These are phyloP conservation scores for Orchesellides sinensis DNA, from an alignment of 2,888 invertebrate genomes.

Conservation along the genomic window DNA sequence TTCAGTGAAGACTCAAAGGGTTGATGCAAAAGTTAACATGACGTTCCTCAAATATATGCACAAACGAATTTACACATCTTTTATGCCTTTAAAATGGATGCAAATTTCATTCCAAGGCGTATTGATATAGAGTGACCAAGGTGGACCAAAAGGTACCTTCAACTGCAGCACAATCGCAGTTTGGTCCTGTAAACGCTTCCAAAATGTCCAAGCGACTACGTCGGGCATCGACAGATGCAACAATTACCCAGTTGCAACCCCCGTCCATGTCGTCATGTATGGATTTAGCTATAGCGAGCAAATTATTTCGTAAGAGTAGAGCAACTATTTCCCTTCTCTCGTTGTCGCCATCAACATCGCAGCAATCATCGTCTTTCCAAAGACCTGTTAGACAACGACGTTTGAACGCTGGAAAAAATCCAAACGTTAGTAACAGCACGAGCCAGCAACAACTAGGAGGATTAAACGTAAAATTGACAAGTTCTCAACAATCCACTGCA, in stretches of 20 bases:
- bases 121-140: too few relatives aligned
- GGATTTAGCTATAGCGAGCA: conserved; percentile 15
- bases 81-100: too few relatives aligned
- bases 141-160: too few relatives aligned
- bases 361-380: not conserved
- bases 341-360: not conserved
- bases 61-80: too few relatives aligned
- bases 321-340: conserved; percentile 1
- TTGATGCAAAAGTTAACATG: too few relatives aligned
- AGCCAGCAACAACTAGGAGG: not conserved
- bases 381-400: conserved; percentile 33
- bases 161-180: too few relatives aligned
- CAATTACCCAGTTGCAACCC: not conserved
- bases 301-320: conserved; percentile 43
- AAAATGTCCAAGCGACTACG: conserved; percentile 16
- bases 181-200: too few relatives aligned
- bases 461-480: not conserved
- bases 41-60: too few relatives aligned
- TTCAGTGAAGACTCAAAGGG: too few relatives aligned
- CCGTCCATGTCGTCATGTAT: not conserved
- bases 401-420: not conserved
- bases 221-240: not conserved
- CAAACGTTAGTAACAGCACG: too few relatives aligned
- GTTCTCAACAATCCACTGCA: too few relatives aligned
- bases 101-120: too few relatives aligned